These are phyloP conservation scores for Cydia amplana DNA, from an alignment of 1,140 invertebrate genomes.

Conservation along the genomic window DNA sequence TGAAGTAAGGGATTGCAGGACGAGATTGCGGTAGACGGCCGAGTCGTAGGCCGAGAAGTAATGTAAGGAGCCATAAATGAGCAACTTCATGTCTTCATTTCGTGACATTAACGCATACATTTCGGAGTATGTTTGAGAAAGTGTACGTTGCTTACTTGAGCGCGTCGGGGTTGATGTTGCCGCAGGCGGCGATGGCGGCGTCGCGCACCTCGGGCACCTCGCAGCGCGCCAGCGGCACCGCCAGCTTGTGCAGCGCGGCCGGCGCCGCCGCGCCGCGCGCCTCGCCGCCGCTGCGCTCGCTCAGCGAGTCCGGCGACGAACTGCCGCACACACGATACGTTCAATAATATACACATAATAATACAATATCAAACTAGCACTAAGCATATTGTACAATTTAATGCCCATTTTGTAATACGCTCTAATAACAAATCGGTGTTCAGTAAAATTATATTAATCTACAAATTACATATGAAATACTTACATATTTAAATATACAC, in stretches of 20 bases:
- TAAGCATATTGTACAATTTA: conserved; percentile 1
- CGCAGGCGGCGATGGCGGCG: conserved; percentile 94
- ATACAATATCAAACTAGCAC: neutral
- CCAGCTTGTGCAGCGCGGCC: conserved; percentile 93
- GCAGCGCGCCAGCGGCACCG: conserved; percentile 93
- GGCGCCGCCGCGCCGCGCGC: conserved; percentile 85
- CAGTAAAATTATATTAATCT: neutral
- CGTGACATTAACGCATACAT: too few species aligned
- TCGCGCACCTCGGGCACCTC: conserved; percentile 96
- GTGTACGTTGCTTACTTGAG: conserved; percentile 89
- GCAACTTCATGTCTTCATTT: too few species aligned
- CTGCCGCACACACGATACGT: conserved; percentile 63
- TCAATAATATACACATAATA: neutral
- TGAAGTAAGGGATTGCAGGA: too few species aligned
- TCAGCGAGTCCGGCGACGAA: conserved; percentile 92
- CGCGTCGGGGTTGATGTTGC: conserved; percentile 94
- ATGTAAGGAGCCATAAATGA: too few species aligned
- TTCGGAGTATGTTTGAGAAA: too few species aligned
- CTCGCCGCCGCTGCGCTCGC: conserved; percentile 87
- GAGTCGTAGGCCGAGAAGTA: too few species aligned
- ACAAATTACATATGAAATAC: neutral
- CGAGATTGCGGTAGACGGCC: too few species aligned
- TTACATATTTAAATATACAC: neutral
- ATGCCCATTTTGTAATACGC: neutral
- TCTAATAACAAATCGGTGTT: neutral